Conservation (phyloP, 2,888 invertebrate species). For the Acronicta psi region DNA sequence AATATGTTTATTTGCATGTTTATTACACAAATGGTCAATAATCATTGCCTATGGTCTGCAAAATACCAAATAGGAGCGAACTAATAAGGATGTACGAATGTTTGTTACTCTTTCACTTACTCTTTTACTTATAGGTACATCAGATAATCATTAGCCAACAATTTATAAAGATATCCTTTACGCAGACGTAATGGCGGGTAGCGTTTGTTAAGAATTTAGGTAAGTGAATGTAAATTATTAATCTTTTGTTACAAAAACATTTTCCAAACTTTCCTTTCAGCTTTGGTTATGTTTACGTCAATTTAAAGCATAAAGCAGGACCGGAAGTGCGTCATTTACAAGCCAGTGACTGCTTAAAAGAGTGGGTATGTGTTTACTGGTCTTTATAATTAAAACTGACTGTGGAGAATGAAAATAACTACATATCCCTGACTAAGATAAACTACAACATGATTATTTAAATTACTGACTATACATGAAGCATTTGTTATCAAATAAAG, state of each 20-base stretch:
- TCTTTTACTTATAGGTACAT: no score
- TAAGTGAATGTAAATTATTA: background rate
- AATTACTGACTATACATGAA: conserved; percentile 8
- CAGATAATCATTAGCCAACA: no score
- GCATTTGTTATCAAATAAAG: conserved; percentile 21
- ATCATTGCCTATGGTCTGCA: conserved; percentile 21
- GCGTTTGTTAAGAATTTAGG: conserved; percentile 15
- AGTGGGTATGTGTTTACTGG: no score
- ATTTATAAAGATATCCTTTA: no score
- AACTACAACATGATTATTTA: no score
- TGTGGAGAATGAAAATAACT: background rate
- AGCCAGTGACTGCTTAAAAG: background rate
- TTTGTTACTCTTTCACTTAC: no score
- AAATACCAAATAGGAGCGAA: conserved; percentile 8
- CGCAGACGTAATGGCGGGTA: no score
- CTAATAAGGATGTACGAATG: no score
- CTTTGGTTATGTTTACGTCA: background rate
- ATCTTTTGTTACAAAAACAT: no score
- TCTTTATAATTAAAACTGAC: background rate
- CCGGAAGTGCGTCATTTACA: conserved; percentile 1
- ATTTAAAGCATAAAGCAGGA: background rate
- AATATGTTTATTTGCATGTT: conserved; percentile 34
- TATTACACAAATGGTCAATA: conserved; percentile 30
- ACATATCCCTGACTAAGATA: background rate
- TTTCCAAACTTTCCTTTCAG: no score